phyloP scores from a whole-genome alignment of 1,140 invertebrate species.

The Druon quercuslanigerum region DNA sequence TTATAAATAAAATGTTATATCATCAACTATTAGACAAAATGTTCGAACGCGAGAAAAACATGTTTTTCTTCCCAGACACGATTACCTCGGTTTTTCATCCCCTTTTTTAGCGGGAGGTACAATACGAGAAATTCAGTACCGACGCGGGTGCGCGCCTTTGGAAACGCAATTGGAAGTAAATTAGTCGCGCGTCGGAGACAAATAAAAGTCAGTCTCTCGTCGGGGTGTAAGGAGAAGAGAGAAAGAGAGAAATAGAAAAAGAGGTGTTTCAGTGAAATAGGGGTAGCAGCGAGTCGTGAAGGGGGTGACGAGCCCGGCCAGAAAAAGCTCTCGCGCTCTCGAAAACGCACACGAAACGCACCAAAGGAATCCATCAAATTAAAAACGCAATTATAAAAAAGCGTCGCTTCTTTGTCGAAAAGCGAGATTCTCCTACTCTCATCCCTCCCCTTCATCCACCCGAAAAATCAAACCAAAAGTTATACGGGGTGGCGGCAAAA shows the following conservation, averaged over 20 bases:
- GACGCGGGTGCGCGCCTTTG: conserved; percentile 23
- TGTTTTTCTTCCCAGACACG: conserved; percentile 12
- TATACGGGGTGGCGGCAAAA: neutral
- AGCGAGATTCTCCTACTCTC: conserved; percentile 47
- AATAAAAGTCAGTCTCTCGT: conserved; percentile 29
- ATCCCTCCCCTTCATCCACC: neutral
- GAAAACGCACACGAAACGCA: conserved; percentile 50
- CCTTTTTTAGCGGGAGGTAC: conserved; percentile 10
- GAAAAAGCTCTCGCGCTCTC: conserved; percentile 38
- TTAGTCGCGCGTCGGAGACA: conserved; percentile 49
- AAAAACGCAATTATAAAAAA: conserved; percentile 74
- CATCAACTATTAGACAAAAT: neutral
- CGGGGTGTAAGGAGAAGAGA: neutral
- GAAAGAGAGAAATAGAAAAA: neutral
- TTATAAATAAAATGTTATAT: neutral
- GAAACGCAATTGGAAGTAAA: conserved; percentile 60
- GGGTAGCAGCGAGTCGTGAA: neutral
- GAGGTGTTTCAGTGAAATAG: neutral
- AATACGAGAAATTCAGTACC: conserved; percentile 13
- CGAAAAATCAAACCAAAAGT: conserved; percentile 2
- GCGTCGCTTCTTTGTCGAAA: conserved; percentile 65
- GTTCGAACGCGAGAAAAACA: neutral
- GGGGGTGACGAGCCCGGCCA: conserved; percentile 9
- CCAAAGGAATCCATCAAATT: conserved; percentile 72
- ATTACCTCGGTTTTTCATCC: conserved; percentile 4